phyloP scores from a whole-genome alignment of 2,888 invertebrate species.

The Cantharis rufa region DNA sequence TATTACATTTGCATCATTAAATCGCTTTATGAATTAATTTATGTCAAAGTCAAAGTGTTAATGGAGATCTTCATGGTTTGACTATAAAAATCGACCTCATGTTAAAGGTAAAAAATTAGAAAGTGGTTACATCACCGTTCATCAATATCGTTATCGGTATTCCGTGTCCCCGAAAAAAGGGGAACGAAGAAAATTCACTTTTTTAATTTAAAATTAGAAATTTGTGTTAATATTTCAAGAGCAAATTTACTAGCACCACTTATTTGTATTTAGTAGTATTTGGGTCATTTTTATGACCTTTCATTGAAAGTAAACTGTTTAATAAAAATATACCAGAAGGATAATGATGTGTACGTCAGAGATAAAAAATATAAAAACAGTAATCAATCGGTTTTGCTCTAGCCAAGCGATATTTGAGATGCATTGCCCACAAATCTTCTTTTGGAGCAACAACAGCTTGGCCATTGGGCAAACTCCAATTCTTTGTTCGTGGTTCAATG shows the following conservation, averaged over 20 bases:
- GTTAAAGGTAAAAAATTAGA: not conserved
- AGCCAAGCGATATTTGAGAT: not conserved
- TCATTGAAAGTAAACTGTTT: conserved; percentile 10
- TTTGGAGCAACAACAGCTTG: too few relatives aligned
- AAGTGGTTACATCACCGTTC: not conserved
- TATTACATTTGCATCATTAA: not conserved
- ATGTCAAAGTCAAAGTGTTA: not conserved
- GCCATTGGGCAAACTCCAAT: not conserved
- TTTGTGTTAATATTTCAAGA: conserved; percentile 26
- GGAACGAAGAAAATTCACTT: not conserved
- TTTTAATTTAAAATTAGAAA: conserved; percentile 11
- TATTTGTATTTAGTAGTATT: conserved; percentile 9
- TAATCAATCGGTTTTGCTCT: not conserved
- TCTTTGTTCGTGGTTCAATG: not conserved
- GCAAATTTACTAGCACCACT: conserved; percentile 4
- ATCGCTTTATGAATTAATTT: not conserved
- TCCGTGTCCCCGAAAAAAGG: not conserved
- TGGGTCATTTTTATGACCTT: conserved; percentile 23
- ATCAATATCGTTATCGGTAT: not conserved
- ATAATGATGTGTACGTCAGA: conserved; percentile 12
- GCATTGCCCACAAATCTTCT: not conserved
- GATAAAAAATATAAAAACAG: conserved; percentile 3
- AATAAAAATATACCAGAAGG: conserved; percentile 22
- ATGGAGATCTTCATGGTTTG: not conserved
- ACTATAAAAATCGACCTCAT: not conserved